Percentiles rank a stretch among this genome's conserved stretches.
Evolutionary conservation across 2,113 vertebrate genomes (phyloP).

Genomic region (Pomatostomus ruficeps): DNA sequence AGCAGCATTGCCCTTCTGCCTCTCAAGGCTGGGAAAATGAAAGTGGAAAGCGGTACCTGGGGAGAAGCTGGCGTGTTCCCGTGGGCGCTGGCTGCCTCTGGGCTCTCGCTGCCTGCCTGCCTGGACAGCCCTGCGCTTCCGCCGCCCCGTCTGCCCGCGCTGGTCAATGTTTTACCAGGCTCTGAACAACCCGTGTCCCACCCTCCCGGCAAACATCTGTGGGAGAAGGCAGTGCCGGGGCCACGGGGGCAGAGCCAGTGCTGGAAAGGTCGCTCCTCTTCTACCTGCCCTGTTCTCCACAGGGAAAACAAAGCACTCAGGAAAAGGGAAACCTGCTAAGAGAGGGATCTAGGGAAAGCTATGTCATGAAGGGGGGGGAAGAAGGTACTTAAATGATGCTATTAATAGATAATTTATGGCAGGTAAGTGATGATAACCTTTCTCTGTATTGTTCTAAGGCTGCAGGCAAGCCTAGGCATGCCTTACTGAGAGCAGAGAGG

Average conservation of each 20-base stretch:
- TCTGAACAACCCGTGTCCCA: conserved; percentile 70
- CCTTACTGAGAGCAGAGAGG: conserved; percentile 30
- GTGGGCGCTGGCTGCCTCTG: background rate
- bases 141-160: conserved; percentile 46
- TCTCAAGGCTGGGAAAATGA: background rate
- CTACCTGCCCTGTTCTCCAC: background rate
- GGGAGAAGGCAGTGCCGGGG: conserved; percentile 57
- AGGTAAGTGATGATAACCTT: conserved; percentile 53
- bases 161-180: conserved; percentile 82
- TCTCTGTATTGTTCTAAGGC: conserved; percentile 49
- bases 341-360: background rate
- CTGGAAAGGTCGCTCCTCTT: background rate
- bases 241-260: background rate
- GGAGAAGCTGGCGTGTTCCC: background rate
- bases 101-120: conserved; percentile 25
- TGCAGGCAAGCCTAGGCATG: conserved; percentile 58
- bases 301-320: background rate
- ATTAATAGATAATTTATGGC: conserved; percentile 14
- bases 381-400: background rate
- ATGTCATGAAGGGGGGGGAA: background rate
- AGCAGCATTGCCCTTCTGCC: background rate
- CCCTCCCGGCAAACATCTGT: conserved; percentile 77
- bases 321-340: background rate
- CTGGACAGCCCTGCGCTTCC: conserved; percentile 56
- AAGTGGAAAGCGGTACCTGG: conserved; percentile 59